phyloP scores from a whole-genome alignment of 2,113 vertebrate species.

The Aptenodytes patagonicus region DNA sequence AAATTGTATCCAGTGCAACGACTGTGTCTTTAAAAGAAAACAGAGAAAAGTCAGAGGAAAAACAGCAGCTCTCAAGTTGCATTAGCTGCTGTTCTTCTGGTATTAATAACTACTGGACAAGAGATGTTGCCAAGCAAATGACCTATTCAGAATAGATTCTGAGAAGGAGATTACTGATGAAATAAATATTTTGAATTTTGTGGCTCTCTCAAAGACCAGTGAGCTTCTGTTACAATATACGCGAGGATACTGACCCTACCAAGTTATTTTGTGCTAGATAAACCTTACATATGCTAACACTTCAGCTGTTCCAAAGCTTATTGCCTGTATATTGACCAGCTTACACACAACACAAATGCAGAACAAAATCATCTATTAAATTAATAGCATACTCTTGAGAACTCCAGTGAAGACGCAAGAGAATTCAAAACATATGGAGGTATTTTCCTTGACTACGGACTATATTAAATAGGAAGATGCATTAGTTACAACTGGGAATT shows the following conservation, averaged over 20 bases:
- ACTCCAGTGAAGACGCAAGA: background rate
- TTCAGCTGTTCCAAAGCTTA: background rate
- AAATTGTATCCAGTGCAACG: background rate
- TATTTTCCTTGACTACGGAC: background rate
- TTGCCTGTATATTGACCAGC: background rate
- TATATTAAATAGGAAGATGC: background rate
- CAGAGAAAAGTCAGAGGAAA: background rate
- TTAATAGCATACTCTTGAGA: background rate
- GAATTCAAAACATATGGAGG: slow-evolving; percentile 21
- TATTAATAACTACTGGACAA: slow-evolving; percentile 6
- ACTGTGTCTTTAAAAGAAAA: background rate
- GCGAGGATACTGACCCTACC: background rate
- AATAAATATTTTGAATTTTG: slow-evolving; percentile 20
- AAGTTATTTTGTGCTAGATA: background rate
- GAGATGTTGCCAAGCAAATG: slow-evolving; percentile 8
- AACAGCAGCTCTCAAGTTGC: background rate
- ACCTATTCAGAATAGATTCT: background rate
- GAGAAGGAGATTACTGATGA: background rate
- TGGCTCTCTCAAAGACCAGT: background rate
- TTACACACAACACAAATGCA: background rate
- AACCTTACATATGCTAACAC: background rate
- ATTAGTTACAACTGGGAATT: background rate
- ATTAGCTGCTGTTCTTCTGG: background rate
- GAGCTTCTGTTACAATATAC: background rate
- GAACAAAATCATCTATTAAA: background rate